Percentiles rank a stretch among this genome's conserved stretches.
These are phyloP conservation scores for Hemiscyllium ocellatum DNA, from an alignment of 2,113 vertebrate genomes.

Conservation along the genomic window DNA sequence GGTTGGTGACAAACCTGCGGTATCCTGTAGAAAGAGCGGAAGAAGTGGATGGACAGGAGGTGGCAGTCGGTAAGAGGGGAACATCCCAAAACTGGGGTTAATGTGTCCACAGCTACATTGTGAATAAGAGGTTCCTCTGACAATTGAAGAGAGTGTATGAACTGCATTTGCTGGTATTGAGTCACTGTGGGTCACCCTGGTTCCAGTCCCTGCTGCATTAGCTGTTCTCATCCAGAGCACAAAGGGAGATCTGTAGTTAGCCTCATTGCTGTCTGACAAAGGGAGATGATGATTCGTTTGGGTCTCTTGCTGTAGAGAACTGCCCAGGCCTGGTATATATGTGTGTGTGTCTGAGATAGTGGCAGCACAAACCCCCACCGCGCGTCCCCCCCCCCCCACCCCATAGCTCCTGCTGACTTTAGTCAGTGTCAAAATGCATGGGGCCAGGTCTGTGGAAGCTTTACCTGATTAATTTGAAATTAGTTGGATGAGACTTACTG, in stretches of 20 bases:
- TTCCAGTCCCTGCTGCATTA: neutral
- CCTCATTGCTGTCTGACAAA: too few species aligned
- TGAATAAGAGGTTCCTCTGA: neutral
- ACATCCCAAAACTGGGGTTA: neutral
- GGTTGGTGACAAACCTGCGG: conserved; percentile 83
- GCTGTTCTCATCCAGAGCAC: neutral
- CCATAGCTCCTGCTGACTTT: too few species aligned
- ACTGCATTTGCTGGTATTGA: neutral
- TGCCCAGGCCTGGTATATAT: too few species aligned
- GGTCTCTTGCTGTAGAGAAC: neutral
- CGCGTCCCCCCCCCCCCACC: too few species aligned
- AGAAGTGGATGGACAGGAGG: conserved; percentile 64
- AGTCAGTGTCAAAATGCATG: neutral
- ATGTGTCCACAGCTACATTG: neutral
- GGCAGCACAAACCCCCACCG: too few species aligned
- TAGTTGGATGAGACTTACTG: neutral
- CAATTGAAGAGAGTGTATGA: neutral
- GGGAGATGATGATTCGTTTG: neutral
- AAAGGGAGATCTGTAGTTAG: neutral
- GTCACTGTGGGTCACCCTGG: too few species aligned
- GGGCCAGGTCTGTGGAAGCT: neutral
- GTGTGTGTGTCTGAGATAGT: neutral
- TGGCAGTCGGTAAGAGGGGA: conserved; percentile 69
- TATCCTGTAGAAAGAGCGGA: conserved; percentile 76
- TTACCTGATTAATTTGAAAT: neutral